Evolutionary conservation across 1,140 invertebrate genomes (phyloP), one percentile per base, ranked within the genome.

Genomic region (Drosophila triauraria): DNA sequence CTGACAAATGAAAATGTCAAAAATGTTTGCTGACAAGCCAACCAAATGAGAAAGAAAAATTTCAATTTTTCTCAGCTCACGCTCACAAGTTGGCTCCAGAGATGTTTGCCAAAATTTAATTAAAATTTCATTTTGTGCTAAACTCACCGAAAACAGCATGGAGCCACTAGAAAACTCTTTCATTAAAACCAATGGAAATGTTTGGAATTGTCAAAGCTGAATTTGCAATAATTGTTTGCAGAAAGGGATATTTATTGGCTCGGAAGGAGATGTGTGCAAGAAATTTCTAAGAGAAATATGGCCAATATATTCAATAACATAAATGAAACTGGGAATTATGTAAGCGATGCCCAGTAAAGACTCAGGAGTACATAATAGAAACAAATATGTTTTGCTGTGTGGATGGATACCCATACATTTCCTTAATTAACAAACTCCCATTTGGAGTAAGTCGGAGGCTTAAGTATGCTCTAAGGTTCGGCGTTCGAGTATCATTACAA

Each of bases 1-100:
- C 85, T 90, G 84, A 88, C 85, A 88, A 88, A 88, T 88, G 84
- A 88, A 88, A 88, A 90, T 88, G 84, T 88, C 84, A 87, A 88
- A 88, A 84, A 82, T 67, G 69, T 48, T 58, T 78, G 74, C 65
- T 83, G 81, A 75, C 75, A 77, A 74, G 78, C 47, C 47, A 78
- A 51, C 56, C 61, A 86, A 86, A 86, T 87, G 72, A 70, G 80
- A 81, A 81, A 72, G 80, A 84, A 90, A 65, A 75, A 78, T 64
- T 80, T 35, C 53, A 61, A 59, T 76, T 61, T 72, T 59, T 75
- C 47, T 44, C 42, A 25, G 20, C 43, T 43, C 25, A 44, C 40
- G n/a, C 50, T 46, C 38, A 43, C 23, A 71, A 46, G 10, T 53
- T 53, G 6, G 17, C 35, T 25, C 6, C 23, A 35, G 25, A 58